Evolutionary conservation across 2,113 vertebrate genomes (phyloP).

Genomic region (Cololabis saira): DNA sequence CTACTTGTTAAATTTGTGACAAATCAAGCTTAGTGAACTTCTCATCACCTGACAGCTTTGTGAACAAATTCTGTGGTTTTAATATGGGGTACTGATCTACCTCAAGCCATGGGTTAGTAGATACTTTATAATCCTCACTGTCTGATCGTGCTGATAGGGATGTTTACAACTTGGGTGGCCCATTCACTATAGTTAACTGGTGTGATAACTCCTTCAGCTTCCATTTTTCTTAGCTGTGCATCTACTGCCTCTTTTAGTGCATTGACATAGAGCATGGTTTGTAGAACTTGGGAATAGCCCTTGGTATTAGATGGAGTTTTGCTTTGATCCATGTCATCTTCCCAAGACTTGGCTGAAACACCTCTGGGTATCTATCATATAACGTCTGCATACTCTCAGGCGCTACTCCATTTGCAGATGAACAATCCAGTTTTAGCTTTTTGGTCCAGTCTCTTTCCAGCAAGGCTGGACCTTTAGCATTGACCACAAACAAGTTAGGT

Average conservation of each 20-base stretch:
- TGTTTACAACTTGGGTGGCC: background rate
- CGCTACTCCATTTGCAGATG: background rate
- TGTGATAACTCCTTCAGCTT: background rate
- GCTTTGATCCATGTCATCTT: background rate
- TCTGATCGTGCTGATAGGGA: constrained; percentile 1
- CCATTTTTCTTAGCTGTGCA: background rate
- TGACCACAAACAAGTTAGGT: background rate
- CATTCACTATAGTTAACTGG: constrained; percentile 6
- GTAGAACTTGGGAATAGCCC: background rate
- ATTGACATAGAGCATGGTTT: constrained; percentile 4
- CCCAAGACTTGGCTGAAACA: background rate
- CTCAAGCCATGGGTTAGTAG: background rate
- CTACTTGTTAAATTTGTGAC: background rate
- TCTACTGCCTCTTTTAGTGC: constrained; percentile 1
- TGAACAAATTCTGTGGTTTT: constrained; percentile 1
- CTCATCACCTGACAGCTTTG: constrained; percentile 1
- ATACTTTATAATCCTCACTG: background rate
- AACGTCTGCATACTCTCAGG: background rate
- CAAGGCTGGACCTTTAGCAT: background rate
- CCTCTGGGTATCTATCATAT: constrained; percentile 2
- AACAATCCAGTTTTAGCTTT: constrained; percentile 2
- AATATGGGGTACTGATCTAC: constrained; percentile 3
- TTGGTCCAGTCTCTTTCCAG: constrained; percentile 6
- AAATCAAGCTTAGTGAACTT: constrained; percentile 1
- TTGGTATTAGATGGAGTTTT: background rate